phyloP scores from a whole-genome alignment of 2,888 invertebrate genomes.

The Zelleria hepariella region DNA sequence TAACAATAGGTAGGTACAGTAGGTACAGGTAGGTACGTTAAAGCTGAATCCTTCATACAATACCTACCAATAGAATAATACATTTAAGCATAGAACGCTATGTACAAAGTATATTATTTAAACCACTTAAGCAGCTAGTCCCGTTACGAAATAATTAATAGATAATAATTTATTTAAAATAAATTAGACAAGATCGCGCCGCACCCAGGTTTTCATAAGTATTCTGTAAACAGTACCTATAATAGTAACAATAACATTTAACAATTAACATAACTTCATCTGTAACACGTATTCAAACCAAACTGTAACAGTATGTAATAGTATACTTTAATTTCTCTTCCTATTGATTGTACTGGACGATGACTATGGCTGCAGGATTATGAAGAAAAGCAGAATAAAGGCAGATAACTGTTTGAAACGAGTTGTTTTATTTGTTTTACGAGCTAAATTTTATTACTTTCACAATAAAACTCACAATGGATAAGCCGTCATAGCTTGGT shows the following conservation, averaged over 20 bases:
- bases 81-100: slow-evolving; percentile 60
- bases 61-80: slow-evolving; percentile 64
- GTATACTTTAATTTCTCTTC: slow-evolving; percentile 68
- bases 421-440: slow-evolving; percentile 41
- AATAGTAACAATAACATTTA: slow-evolving; percentile 54
- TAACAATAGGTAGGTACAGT: too few relatives aligned
- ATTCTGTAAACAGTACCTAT: slow-evolving; percentile 62
- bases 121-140: slow-evolving; percentile 60
- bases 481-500: not conserved
- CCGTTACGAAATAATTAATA: slow-evolving; percentile 41
- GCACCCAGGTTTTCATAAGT: slow-evolving; percentile 70
- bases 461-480: not conserved
- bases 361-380: slow-evolving; percentile 70
- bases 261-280: slow-evolving; percentile 65
- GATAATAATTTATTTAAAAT: slow-evolving; percentile 26
- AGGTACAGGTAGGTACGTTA: slow-evolving; percentile 31
- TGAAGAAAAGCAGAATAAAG: slow-evolving; percentile 66
- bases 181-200: slow-evolving; percentile 45
- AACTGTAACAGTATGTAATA: slow-evolving; percentile 69
- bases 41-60: slow-evolving; percentile 44
- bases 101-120: slow-evolving; percentile 66
- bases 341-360: slow-evolving; percentile 68
- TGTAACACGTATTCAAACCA: slow-evolving; percentile 71
- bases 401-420: slow-evolving; percentile 68
- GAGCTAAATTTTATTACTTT: not conserved